These are phyloP conservation scores for Pseudochromis fuscus DNA, from an alignment of 2,797 vertebrate species.

Conservation along the genomic window DNA sequence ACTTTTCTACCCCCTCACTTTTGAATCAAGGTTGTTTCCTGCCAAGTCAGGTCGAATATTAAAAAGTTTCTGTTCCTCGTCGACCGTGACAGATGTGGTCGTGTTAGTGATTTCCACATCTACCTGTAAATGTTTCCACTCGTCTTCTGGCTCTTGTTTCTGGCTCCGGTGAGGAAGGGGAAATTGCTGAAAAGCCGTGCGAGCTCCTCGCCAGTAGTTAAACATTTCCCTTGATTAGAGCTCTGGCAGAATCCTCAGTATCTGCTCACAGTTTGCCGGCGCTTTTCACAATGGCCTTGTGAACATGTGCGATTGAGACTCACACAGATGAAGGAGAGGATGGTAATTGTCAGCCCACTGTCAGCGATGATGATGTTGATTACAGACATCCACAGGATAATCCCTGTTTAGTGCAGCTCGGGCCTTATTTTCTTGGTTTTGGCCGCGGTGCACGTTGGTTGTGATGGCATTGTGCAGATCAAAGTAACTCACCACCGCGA, in stretches of 20 bases:
- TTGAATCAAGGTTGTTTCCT: conserved; percentile 42
- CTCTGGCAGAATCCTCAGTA: conserved; percentile 57
- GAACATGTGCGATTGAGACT: conserved; percentile 42
- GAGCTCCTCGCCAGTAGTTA: conserved; percentile 54
- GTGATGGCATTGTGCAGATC: conserved; percentile 6
- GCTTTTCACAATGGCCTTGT: conserved; percentile 35
- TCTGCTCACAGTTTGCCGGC: conserved; percentile 56
- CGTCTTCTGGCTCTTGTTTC: conserved; percentile 12
- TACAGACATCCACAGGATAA: conserved; percentile 39
- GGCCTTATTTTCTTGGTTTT: conserved; percentile 26
- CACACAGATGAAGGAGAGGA: conserved; percentile 25
- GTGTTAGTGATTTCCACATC: conserved; percentile 28
- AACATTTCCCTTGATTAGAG: conserved; percentile 76
- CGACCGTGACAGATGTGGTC: conserved; percentile 28
- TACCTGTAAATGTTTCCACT: conserved; percentile 24
- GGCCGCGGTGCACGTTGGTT: neutral
- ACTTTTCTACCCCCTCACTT: conserved; percentile 34
- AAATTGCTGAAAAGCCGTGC: conserved; percentile 67
- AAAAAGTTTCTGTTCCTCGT: conserved; percentile 4
- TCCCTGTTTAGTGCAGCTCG: conserved; percentile 30
- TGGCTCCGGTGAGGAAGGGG: conserved; percentile 10
- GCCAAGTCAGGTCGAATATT: conserved; percentile 25
- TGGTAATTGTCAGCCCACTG: conserved; percentile 45
- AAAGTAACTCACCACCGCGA: conserved; percentile 12
- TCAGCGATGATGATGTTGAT: conserved; percentile 49